phyloP scores from a whole-genome alignment of 2,888 invertebrate genomes.

The Eugnorisma glareosa region DNA sequence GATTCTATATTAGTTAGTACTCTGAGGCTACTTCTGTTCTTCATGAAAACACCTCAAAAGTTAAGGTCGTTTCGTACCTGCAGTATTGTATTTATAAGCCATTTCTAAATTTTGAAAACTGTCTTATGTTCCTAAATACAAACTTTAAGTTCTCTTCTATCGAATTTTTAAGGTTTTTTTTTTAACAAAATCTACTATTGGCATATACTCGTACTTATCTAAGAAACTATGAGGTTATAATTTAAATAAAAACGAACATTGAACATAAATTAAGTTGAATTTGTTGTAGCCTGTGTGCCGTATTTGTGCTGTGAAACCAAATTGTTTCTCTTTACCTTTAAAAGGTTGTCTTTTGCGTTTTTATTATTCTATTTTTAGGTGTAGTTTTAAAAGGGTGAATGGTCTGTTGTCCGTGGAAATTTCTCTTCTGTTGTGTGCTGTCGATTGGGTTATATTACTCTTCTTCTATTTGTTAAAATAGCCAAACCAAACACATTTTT shows the following conservation, averaged over 20 bases:
- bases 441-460: slow-evolving; percentile 13
- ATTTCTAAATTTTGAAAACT: background rate
- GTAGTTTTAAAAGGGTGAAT: slow-evolving; percentile 6
- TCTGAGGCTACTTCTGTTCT: background rate
- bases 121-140: slow-evolving; percentile 5
- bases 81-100: slow-evolving; percentile 25
- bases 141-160: slow-evolving; percentile 28
- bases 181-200: slow-evolving; percentile 31
- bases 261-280: slow-evolving; percentile 14
- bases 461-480: slow-evolving; percentile 23
- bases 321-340: slow-evolving; percentile 56
- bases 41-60: slow-evolving; percentile 5
- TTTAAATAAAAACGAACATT: slow-evolving; percentile 6
- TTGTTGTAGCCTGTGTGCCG: slow-evolving; percentile 41
- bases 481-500: slow-evolving; percentile 6
- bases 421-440: slow-evolving; percentile 12
- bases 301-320: slow-evolving; percentile 33
- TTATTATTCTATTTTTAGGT: slow-evolving; percentile 21
- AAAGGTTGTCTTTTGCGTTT: slow-evolving; percentile 69
- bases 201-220: slow-evolving; percentile 29
- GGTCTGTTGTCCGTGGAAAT: background rate
- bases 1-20: background rate
- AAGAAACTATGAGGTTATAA: slow-evolving; percentile 13
- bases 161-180: slow-evolving; percentile 23
- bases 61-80: background rate